Conservation (phyloP, 1,140 invertebrate species). For the Hycleus phaleratus region DNA sequence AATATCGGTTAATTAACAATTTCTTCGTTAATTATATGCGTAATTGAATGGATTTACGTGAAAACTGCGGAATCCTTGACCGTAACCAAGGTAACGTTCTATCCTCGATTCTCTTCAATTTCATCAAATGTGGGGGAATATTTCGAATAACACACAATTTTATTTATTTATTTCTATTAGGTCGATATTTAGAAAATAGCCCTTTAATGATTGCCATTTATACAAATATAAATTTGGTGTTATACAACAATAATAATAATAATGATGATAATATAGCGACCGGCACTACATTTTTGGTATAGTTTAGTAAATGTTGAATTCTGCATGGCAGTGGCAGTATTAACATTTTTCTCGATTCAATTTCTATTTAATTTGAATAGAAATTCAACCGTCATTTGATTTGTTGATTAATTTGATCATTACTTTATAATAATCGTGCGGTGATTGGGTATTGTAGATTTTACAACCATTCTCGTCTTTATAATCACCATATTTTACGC, state of each 20-base stretch:
- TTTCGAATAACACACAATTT: not conserved
- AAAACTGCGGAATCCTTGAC: slow-evolving; percentile 11
- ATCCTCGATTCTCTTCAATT: not conserved
- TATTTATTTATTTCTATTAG: slow-evolving; percentile 1
- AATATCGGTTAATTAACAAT: too few relatives aligned
- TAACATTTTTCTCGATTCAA: slow-evolving; percentile 28
- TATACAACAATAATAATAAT: too few relatives aligned
- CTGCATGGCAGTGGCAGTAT: slow-evolving; percentile 39
- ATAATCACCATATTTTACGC: slow-evolving; percentile 59
- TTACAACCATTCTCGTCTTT: slow-evolving; percentile 50
- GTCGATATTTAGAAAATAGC: slow-evolving; percentile 6
- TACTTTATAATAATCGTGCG: slow-evolving; percentile 56
- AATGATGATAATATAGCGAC: too few relatives aligned
- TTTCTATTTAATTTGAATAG: not conserved
- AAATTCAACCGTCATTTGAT: slow-evolving; percentile 7
- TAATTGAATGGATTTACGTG: slow-evolving; percentile 1
- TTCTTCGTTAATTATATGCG: too few relatives aligned
- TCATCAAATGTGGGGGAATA: not conserved
- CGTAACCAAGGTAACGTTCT: slow-evolving; percentile 6
- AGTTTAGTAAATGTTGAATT: slow-evolving; percentile 31
- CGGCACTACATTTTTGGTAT: not conserved
- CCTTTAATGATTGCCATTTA: slow-evolving; percentile 12
- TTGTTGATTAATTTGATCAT: slow-evolving; percentile 44
- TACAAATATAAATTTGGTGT: too few relatives aligned
- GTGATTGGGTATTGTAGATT: slow-evolving; percentile 46